Evolutionary conservation across 2,888 invertebrate genomes (phyloP).

Genomic region (Macaria liturata): DNA sequence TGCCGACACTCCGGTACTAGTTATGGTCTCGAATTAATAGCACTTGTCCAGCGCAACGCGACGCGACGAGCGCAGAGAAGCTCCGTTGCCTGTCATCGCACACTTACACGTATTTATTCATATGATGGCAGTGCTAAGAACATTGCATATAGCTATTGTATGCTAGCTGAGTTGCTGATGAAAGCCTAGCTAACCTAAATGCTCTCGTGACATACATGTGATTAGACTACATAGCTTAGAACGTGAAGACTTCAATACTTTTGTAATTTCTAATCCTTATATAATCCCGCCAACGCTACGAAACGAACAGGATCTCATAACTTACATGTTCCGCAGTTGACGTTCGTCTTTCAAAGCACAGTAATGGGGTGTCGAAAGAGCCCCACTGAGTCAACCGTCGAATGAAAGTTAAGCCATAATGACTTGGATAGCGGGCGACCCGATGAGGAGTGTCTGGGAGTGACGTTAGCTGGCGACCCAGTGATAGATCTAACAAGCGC

Average conservation of each 20-base stretch:
- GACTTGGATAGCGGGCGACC: slow-evolving; percentile 3
- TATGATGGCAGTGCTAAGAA: slow-evolving; percentile 15
- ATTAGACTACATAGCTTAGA: too few relatives aligned
- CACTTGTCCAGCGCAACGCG: slow-evolving; percentile 27
- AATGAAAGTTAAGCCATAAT: slow-evolving; percentile 18
- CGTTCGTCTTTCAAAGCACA: neutral
- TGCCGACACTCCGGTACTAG: slow-evolving; percentile 26
- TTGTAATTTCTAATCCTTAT: too few relatives aligned
- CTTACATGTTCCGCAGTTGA: slow-evolving; percentile 1
- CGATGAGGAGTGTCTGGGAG: neutral
- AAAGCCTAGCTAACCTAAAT: neutral
- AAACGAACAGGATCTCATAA: neutral
- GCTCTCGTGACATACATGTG: too few relatives aligned
- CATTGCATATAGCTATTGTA: slow-evolving; percentile 7
- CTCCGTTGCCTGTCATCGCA: slow-evolving; percentile 23
- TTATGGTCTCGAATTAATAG: slow-evolving; percentile 37
- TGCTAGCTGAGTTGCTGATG: too few relatives aligned
- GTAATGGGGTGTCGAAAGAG: neutral
- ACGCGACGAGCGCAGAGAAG: slow-evolving; percentile 4
- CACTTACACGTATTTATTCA: slow-evolving; percentile 24
- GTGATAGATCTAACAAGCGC: slow-evolving; percentile 32
- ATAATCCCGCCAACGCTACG: neutral
- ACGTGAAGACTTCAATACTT: too few relatives aligned
- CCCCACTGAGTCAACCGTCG: slow-evolving; percentile 6
- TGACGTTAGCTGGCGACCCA: slow-evolving; percentile 4